Conservation (phyloP, 2,888 invertebrate species). For the Gandaritis pyraliata region DNA sequence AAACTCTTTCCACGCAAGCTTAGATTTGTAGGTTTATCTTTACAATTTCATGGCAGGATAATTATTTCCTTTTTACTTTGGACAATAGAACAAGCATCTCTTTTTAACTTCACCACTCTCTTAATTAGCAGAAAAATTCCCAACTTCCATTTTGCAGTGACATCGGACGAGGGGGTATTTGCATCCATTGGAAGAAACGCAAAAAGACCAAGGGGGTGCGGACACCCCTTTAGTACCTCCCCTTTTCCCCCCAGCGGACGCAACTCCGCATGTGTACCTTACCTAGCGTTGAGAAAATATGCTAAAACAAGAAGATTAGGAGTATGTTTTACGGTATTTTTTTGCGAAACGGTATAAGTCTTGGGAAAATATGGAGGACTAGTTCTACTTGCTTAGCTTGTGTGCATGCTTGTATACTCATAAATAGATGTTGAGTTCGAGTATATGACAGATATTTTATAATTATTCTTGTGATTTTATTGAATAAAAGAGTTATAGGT, state of each 20-base stretch:
- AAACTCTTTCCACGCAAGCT: too few relatives aligned
- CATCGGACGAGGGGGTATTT: constrained; percentile 60
- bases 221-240: constrained; percentile 24
- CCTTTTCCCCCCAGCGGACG: constrained; percentile 16
- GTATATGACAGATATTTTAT: too few relatives aligned
- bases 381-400: too few relatives aligned
- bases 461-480: too few relatives aligned
- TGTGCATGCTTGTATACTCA: too few relatives aligned
- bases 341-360: background rate
- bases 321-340: constrained; percentile 1
- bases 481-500: too few relatives aligned
- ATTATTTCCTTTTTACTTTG: too few relatives aligned
- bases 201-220: constrained; percentile 64
- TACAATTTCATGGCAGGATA: too few relatives aligned
- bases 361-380: background rate
- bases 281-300: constrained; percentile 22
- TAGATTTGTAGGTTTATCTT: too few relatives aligned
- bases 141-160: constrained; percentile 65
- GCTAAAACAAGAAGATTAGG: constrained; percentile 16
- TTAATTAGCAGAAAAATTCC: constrained; percentile 65
- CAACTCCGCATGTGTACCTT: constrained; percentile 18
- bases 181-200: constrained; percentile 76
- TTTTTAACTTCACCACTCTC: constrained; percentile 18
- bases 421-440: too few relatives aligned
- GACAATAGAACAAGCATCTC: background rate